Evolutionary conservation across 2,113 vertebrate species (phyloP).

Genomic region (Thamnophis sirtalis): DNA sequence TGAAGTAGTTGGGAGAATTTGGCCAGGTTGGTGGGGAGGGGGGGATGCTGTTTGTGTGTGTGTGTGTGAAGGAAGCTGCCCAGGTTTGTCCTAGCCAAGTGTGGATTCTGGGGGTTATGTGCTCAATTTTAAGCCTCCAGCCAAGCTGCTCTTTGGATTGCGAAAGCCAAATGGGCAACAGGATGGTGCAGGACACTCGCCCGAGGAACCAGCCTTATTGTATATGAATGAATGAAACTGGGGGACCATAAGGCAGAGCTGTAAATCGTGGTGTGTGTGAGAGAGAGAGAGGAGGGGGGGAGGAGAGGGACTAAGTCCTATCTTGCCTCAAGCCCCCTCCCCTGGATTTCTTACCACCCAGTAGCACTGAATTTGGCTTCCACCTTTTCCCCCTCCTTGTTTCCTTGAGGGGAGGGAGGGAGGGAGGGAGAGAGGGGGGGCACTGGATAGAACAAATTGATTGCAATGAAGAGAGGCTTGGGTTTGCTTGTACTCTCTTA

Average conservation of each 20-base stretch:
- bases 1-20: no score
- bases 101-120: not conserved
- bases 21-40: not conserved
- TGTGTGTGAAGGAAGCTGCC: not conserved
- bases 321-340: not conserved
- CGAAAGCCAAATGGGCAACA: not conserved
- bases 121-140: not conserved
- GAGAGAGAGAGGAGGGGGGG: no score
- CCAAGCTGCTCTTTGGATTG: not conserved
- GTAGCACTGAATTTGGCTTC: not conserved
- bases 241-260: not conserved
- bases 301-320: not conserved
- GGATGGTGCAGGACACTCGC: not conserved
- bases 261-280: not conserved
- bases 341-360: not conserved
- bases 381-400: not conserved
- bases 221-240: not conserved
- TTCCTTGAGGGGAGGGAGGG: not conserved
- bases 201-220: not conserved
- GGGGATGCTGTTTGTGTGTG: not conserved
- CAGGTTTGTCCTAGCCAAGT: not conserved
- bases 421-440: no score
- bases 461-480: conserved; percentile 17
- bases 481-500: not conserved
- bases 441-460: not conserved